Conservation (phyloP, 2,888 invertebrate genomes). For the Chymomyza amoena region DNA sequence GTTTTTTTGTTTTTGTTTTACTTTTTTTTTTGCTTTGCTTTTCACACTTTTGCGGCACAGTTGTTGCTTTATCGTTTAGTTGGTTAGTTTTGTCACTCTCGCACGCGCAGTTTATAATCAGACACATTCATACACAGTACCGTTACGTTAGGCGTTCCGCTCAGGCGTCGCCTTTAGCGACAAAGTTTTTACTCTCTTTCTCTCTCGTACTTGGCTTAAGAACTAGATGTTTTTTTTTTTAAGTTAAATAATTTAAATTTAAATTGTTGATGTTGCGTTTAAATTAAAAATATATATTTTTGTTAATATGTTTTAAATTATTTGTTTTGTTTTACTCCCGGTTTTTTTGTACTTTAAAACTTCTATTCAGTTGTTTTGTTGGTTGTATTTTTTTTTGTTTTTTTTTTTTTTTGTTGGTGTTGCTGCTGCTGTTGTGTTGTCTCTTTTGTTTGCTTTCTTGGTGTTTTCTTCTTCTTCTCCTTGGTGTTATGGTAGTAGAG, state of each 20-base stretch:
- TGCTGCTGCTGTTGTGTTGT: constrained; percentile 50
- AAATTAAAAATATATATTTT: constrained; percentile 48
- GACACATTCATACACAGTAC: constrained; percentile 22
- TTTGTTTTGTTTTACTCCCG: constrained; percentile 64
- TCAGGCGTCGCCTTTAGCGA: constrained; percentile 38
- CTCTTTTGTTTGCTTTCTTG: constrained; percentile 50
- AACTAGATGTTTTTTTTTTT: constrained; percentile 39
- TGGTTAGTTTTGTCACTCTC: constrained; percentile 35
- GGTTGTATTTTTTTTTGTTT: constrained; percentile 25
- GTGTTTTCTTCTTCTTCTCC: constrained; percentile 29
- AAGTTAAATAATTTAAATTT: constrained; percentile 39
- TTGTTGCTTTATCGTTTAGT: constrained; percentile 70
- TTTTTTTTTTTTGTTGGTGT: constrained; percentile 22
- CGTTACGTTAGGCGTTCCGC: constrained; percentile 27
- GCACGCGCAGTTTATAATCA: neutral
- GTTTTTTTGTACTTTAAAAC: constrained; percentile 77
- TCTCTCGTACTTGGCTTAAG: constrained; percentile 30
- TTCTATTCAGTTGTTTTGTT: constrained; percentile 76
- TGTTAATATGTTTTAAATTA: constrained; percentile 49
- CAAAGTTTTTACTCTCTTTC: constrained; percentile 22
- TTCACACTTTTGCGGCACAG: constrained; percentile 66
- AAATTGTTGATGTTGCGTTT: constrained; percentile 66
- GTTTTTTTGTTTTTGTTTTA: constrained; percentile 38
- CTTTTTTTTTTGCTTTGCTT: constrained; percentile 33
- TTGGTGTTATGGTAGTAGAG: constrained; percentile 36